These are phyloP conservation scores for Upupa epops DNA, from an alignment of 2,113 vertebrate genomes.

Conservation along the genomic window DNA sequence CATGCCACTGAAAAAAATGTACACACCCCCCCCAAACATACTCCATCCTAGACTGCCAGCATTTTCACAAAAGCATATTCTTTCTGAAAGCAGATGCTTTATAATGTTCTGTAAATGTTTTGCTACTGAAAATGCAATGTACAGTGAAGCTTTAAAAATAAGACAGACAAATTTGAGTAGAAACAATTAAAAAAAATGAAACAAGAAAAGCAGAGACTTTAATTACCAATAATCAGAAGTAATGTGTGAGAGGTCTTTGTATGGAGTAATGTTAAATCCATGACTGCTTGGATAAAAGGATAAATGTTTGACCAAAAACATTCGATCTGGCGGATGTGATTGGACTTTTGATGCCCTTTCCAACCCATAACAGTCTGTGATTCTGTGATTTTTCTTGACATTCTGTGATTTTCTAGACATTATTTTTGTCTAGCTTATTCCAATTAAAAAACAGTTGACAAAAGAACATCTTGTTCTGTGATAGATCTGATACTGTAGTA, in stretches of 20 bases:
- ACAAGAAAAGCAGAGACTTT: not conserved
- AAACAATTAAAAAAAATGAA: not conserved
- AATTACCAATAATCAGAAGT: not conserved
- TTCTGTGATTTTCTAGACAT: not conserved
- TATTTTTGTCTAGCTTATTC: not conserved
- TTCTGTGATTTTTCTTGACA: too few species aligned
- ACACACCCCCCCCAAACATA: accelerated
- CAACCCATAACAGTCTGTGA: too few species aligned
- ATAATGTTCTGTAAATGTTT: not conserved
- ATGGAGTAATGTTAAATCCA: not conserved
- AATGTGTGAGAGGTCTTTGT: not conserved
- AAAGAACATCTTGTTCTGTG: not conserved
- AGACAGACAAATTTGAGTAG: not conserved
- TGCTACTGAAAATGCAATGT: not conserved
- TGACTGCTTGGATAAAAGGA: not conserved
- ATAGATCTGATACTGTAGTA: not conserved
- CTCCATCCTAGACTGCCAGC: not conserved
- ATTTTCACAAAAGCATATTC: not conserved
- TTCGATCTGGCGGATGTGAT: not conserved
- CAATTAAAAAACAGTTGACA: not conserved
- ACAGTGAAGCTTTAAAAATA: not conserved
- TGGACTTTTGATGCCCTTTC: too few species aligned
- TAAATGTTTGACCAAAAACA: not conserved
- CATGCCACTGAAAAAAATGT: not conserved
- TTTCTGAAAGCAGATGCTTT: not conserved